These are phyloP conservation scores for Gambelia wislizenii DNA, from an alignment of 2,797 vertebrate species.

Conservation along the genomic window DNA sequence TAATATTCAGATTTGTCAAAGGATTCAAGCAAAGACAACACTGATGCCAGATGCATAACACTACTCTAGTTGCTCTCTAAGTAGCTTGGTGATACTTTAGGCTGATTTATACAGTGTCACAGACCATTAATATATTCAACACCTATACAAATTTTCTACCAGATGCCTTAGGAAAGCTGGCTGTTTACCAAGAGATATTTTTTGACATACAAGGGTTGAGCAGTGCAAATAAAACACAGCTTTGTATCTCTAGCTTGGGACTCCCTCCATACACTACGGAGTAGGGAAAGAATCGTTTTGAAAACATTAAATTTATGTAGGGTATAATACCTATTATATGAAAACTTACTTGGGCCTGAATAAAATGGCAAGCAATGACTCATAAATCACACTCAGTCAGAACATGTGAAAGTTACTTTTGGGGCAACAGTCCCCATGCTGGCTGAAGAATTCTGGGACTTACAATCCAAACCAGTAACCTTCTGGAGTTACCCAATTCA, in stretches of 20 bases:
- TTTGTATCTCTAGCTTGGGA: background rate
- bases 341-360: background rate
- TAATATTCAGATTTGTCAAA: conserved; percentile 9
- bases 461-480: too few species aligned
- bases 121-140: background rate
- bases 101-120: conserved; percentile 14
- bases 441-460: too few species aligned
- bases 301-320: background rate
- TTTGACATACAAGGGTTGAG: background rate
- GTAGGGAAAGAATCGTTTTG: background rate
- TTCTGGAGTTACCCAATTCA: background rate
- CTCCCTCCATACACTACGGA: background rate
- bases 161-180: conserved; percentile 7
- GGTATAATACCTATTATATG: background rate
- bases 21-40: conserved; percentile 9
- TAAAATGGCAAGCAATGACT: background rate
- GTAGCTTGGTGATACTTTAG: background rate
- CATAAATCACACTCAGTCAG: background rate
- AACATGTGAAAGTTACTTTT: background rate
- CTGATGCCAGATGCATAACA: conserved; percentile 31
- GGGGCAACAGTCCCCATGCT: too few species aligned
- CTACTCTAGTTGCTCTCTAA: conserved; percentile 7
- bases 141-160: background rate
- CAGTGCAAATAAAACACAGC: conserved; percentile 15
- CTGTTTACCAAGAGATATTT: conserved; percentile 33